These are phyloP conservation scores for Dascyllus trimaculatus DNA, from an alignment of 2,113 vertebrate species.

Conservation along the genomic window DNA sequence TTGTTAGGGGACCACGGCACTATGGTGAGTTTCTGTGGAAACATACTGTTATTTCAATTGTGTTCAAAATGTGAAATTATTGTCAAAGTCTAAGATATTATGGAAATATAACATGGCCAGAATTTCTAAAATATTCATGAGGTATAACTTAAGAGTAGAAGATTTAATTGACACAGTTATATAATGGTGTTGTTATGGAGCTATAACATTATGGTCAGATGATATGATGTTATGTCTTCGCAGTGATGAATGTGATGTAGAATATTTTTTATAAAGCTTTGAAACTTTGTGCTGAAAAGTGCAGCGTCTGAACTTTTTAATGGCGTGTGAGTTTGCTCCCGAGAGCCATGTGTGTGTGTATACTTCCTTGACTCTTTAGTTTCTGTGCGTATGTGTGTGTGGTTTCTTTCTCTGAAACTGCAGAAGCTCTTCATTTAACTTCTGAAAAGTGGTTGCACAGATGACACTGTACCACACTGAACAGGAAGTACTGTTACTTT, in stretches of 20 bases:
- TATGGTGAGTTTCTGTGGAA: too few species aligned
- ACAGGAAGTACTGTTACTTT: too few species aligned
- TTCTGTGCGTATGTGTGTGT: too few species aligned
- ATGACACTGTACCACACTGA: too few species aligned
- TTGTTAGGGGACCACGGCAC: too few species aligned
- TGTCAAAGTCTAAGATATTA: too few species aligned
- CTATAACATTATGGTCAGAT: not conserved
- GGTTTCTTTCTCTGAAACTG: too few species aligned
- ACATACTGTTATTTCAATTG: not conserved
- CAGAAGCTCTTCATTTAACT: too few species aligned
- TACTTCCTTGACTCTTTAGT: too few species aligned
- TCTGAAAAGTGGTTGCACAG: too few species aligned
- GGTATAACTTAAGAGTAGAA: not conserved
- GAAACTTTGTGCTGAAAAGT: not conserved
- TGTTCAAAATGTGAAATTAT: not conserved
- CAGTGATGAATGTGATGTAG: conserved; percentile 28
- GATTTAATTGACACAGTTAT: not conserved
- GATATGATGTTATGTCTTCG: not conserved
- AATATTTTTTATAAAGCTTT: conserved; percentile 47
- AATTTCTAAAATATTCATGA: too few species aligned
- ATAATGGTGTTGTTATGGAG: too few species aligned
- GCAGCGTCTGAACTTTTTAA: not conserved
- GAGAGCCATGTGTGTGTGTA: not conserved
- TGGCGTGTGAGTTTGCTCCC: not conserved
- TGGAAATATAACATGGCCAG: not conserved